These are phyloP conservation scores for Nerophis ophidion DNA, from an alignment of 2,113 vertebrate species.

Conservation along the genomic window DNA sequence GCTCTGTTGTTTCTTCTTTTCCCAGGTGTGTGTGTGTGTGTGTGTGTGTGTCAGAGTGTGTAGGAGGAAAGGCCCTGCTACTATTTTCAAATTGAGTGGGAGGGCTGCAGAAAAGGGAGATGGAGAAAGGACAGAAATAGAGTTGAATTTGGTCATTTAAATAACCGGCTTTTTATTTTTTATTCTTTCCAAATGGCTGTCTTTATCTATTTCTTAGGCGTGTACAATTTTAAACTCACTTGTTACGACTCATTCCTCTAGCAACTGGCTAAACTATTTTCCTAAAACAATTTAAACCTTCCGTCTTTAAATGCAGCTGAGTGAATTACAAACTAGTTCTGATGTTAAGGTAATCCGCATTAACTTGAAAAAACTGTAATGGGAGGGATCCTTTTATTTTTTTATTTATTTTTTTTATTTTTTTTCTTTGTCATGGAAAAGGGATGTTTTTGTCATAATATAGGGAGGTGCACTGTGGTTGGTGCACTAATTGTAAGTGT, in stretches of 20 bases:
- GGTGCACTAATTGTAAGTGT: too few species aligned
- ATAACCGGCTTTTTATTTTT: constrained; percentile 29
- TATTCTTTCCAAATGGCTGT: constrained; percentile 3
- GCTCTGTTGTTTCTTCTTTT: neutral
- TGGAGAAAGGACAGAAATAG: constrained; percentile 4
- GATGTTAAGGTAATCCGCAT: too few species aligned
- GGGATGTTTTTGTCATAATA: too few species aligned
- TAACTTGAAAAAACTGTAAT: too few species aligned
- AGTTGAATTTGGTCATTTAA: constrained; percentile 24
- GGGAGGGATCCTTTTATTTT: too few species aligned
- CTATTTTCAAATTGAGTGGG: constrained; percentile 27
- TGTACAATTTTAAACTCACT: constrained; percentile 11
- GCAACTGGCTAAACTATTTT: neutral
- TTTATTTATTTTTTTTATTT: too few species aligned
- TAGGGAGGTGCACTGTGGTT: too few species aligned
- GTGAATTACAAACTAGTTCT: too few species aligned
- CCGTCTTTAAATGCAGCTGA: constrained; percentile 19
- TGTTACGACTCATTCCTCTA: neutral
- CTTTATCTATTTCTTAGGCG: constrained; percentile 3
- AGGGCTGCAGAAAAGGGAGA: constrained; percentile 16
- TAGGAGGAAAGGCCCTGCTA: constrained; percentile 9
- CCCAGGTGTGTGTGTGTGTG: constrained; percentile 10
- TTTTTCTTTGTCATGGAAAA: too few species aligned
- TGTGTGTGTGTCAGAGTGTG: neutral
- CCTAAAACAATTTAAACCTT: constrained; percentile 41